A percentile compares a stretch with the other conserved stretches of the same genome.
phyloP scores from a whole-genome alignment of 2,113 vertebrate species.

The Deroptyus accipitrinus region DNA sequence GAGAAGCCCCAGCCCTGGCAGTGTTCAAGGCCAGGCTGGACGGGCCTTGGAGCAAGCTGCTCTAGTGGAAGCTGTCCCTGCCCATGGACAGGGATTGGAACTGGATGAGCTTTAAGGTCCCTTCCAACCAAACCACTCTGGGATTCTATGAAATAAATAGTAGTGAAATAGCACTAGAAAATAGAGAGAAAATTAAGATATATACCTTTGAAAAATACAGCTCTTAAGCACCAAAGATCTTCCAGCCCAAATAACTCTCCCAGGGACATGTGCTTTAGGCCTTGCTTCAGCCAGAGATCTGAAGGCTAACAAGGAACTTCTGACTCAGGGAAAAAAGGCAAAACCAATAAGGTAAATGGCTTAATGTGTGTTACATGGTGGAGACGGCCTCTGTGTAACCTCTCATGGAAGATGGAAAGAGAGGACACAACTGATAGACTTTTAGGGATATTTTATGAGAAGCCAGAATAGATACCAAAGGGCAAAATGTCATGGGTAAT shows the following conservation, averaged over 20 bases:
- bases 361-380: rapidly evolving
- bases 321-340: not conserved
- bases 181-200: not conserved
- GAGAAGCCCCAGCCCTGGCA: not conserved
- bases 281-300: not conserved
- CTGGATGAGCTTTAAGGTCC: not conserved
- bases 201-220: not conserved
- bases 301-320: not conserved
- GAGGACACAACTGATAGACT: not conserved
- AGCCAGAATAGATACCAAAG: not conserved
- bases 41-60: not conserved
- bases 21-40: not conserved
- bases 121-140: not conserved
- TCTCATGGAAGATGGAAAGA: not conserved
- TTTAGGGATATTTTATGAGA: not conserved
- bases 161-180: not conserved
- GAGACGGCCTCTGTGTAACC: not conserved
- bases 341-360: rapidly evolving
- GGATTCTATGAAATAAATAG: not conserved
- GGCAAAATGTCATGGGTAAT: not conserved
- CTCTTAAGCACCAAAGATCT: not conserved
- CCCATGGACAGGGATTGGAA: not conserved
- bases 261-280: rapidly evolving
- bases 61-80: not conserved
- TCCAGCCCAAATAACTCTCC: not conserved